phyloP scores from a whole-genome alignment of 2,888 invertebrate species.

The Agriotes lineatus region DNA sequence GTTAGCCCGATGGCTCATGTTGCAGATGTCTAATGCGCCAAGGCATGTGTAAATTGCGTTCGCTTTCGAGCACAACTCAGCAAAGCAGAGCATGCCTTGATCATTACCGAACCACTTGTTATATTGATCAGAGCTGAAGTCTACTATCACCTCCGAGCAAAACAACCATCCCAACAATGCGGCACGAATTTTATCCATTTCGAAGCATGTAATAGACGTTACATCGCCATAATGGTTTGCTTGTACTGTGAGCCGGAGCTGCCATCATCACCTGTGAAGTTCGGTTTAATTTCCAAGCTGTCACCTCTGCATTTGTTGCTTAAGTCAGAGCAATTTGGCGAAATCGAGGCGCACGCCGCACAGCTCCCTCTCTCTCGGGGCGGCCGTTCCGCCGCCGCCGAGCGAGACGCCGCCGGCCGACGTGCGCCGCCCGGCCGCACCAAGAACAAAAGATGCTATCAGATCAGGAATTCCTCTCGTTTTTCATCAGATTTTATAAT shows the following conservation, averaged over 20 bases:
- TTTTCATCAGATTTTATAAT: conserved; percentile 47
- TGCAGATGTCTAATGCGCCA: conserved; percentile 37
- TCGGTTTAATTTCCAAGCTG: conserved; percentile 59
- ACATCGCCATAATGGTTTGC: conserved; percentile 52
- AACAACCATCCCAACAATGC: conserved; percentile 52
- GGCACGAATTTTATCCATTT: conserved; percentile 50
- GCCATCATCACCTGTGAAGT: conserved; percentile 51
- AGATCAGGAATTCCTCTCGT: conserved; percentile 47
- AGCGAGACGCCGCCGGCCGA: neutral
- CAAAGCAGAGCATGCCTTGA: conserved; percentile 43
- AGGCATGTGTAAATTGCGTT: conserved; percentile 44
- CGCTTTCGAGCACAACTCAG: conserved; percentile 43
- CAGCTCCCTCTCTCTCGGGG: conserved; percentile 24
- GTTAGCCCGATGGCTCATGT: conserved; percentile 12
- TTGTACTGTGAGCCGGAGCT: conserved; percentile 54
- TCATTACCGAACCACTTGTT: conserved; percentile 46
- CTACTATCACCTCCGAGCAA: conserved; percentile 39
- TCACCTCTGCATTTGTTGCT: conserved; percentile 54
- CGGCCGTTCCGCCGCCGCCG: neutral
- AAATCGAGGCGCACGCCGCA: conserved; percentile 25
- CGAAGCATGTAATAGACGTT: conserved; percentile 55
- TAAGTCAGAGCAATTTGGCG: conserved; percentile 46
- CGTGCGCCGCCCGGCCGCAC: neutral
- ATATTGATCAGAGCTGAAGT: conserved; percentile 43
- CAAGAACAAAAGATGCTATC: conserved; percentile 45